phyloP scores from a whole-genome alignment of 1,140 invertebrate genomes.

The Camponotus pennsylvanicus region DNA sequence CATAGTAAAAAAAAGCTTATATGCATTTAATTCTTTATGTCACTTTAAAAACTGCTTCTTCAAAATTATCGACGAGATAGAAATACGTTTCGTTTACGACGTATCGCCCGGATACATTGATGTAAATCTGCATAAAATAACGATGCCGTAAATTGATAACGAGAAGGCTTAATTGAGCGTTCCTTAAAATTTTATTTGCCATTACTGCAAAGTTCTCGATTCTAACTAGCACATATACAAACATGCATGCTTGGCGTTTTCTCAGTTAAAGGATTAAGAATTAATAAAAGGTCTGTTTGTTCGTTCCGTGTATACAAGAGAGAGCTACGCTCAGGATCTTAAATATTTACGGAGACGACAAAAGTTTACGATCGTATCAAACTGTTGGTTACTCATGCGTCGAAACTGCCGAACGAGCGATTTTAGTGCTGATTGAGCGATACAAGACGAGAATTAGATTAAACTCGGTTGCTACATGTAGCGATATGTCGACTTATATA shows the following conservation, averaged over 20 bases:
- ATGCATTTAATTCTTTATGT: slow-evolving; percentile 7
- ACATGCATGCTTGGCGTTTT: background rate
- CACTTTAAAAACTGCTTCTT: slow-evolving; percentile 20
- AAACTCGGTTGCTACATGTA: background rate
- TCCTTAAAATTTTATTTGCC: slow-evolving; percentile 48
- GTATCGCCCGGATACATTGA: slow-evolving; percentile 32
- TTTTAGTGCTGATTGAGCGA: slow-evolving; percentile 45
- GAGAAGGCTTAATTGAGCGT: slow-evolving; percentile 29
- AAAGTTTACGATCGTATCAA: slow-evolving; percentile 44
- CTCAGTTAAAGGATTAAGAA: slow-evolving; percentile 15
- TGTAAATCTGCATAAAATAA: slow-evolving; percentile 41
- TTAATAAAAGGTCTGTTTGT: slow-evolving; percentile 31
- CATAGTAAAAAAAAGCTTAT: slow-evolving; percentile 12
- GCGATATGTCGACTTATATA: background rate
- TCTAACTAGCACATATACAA: background rate
- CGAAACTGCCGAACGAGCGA: slow-evolving; percentile 37
- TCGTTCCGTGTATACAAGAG: background rate
- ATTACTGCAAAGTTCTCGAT: slow-evolving; percentile 35
- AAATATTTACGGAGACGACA: slow-evolving; percentile 21
- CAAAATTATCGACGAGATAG: slow-evolving; percentile 46
- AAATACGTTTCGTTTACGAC: slow-evolving; percentile 38
- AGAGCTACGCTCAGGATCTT: background rate
- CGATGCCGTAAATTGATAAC: slow-evolving; percentile 45
- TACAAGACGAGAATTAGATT: slow-evolving; percentile 33
- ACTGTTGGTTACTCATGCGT: slow-evolving; percentile 35